Evolutionary conservation across 2,888 invertebrate species (phyloP).

Genomic region (Apoda limacodes): DNA sequence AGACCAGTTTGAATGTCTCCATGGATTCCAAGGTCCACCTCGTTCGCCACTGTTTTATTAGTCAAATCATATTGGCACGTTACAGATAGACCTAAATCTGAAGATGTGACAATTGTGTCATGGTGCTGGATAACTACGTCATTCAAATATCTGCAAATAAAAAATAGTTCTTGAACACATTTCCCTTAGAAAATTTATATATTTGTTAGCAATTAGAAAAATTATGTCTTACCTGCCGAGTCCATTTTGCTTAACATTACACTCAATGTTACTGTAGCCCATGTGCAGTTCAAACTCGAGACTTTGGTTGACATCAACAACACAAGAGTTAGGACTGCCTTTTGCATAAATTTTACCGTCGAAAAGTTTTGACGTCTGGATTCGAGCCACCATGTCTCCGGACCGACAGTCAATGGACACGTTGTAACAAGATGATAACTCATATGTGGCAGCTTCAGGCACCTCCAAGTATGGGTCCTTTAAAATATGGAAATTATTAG

Average conservation of each 20-base stretch:
- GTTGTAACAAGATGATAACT: conserved; percentile 93
- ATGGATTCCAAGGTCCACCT: conserved; percentile 89
- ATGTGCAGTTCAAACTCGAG: conserved; percentile 92
- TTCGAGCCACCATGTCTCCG: conserved; percentile 92
- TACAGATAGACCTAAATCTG: conserved; percentile 92
- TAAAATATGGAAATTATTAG: no score
- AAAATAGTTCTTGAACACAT: conserved; percentile 1
- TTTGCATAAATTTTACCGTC: conserved; percentile 96
- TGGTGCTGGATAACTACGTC: conserved; percentile 96
- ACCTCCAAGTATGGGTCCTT: conserved; percentile 92
- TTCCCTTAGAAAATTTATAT: no score
- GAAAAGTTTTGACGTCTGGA: conserved; percentile 92
- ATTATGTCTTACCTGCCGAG: conserved; percentile 74
- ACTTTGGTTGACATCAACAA: conserved; percentile 87
- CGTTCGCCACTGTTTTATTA: conserved; percentile 93
- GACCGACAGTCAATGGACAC: conserved; percentile 93
- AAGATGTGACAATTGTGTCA: conserved; percentile 94
- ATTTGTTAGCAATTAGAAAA: no score
- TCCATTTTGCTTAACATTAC: conserved; percentile 91
- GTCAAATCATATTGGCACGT: conserved; percentile 95
- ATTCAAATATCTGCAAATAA: conserved; percentile 75
- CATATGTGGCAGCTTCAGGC: conserved; percentile 91
- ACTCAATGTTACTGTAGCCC: conserved; percentile 93
- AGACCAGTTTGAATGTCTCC: conserved; percentile 89
- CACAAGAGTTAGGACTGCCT: conserved; percentile 93